Evolutionary conservation across 2,888 invertebrate species (phyloP), one percentile per base, ranked within the genome.

Genomic region (Aphrophora alni): DNA sequence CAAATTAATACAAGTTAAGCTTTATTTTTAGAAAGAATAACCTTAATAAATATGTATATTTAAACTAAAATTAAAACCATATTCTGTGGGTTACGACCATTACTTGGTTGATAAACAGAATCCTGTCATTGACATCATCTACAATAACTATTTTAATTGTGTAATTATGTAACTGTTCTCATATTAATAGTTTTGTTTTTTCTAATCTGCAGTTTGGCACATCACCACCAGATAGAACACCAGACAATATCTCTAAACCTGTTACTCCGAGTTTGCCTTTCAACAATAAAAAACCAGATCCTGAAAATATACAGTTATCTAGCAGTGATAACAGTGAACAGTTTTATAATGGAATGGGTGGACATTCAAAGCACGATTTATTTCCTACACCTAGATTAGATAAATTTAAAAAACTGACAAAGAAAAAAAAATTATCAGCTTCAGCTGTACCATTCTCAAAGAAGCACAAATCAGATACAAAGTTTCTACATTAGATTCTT

Each of bases 301-400:
- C 59, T 24, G 68, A 74, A 27, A 14, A 28, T 14, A 17, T 79
- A 8, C 44, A 33, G 21, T 33, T 74, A 0, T 38, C 78, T 12
- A 73, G 74, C 26, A 38, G 24, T 26, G 7, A 27, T n/a, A 51
- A 69, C 38, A 26, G 26, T 33, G 82, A 78, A 38, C 77, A 38
- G 14, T 71, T 77, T 21, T 92, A 91, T 77, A 89, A 92, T 83
- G 92, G 92, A 0, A 85, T 91, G 10, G 92, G 92, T 0, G 91
- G 91, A 0, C 91, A 91, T 84, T 90, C 90, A 0, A 91, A 89
- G 85, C 86, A 88, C 4, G 91, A 91, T 71, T 85, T 85, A 0
- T 91, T 90, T 84, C 91, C 91, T 1, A 77, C 68, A 21, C 82
- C 83, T 25, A 80, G 75, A 25, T 38, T 74, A 24, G 77, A 81